A percentile compares a stretch with the other conserved stretches of the same genome.
phyloP scores from a whole-genome alignment of 2,797 vertebrate species.

The Anableps anableps region DNA sequence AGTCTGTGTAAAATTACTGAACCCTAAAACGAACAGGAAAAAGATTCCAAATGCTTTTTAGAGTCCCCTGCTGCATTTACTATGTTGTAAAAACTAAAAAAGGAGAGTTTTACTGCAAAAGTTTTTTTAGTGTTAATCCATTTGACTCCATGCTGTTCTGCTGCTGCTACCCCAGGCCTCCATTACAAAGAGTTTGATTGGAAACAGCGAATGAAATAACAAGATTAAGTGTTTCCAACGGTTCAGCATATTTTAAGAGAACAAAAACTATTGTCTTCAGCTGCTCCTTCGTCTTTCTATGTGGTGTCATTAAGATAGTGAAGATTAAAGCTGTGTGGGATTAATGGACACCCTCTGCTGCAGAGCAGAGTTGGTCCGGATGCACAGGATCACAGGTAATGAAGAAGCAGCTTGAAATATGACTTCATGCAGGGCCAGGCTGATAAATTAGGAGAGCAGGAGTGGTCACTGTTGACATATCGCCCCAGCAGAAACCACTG shows the following conservation, averaged over 20 bases:
- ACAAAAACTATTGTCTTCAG: conserved; percentile 63
- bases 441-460: conserved; percentile 57
- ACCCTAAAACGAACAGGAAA: background rate
- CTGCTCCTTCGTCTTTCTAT: conserved; percentile 51
- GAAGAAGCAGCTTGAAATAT: conserved; percentile 71
- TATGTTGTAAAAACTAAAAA: conserved; percentile 19
- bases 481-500: conserved; percentile 40
- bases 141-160: conserved; percentile 17
- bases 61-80: conserved; percentile 12
- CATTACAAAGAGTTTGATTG: conserved; percentile 39
- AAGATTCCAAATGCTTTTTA: conserved; percentile 4
- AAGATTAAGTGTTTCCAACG: conserved; percentile 50
- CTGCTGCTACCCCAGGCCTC: conserved; percentile 5
- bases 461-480: conserved; percentile 65
- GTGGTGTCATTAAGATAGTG: conserved; percentile 69
- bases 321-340: conserved; percentile 67
- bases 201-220: conserved; percentile 42
- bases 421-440: conserved; percentile 46
- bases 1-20: background rate
- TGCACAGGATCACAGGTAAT: conserved; percentile 63
- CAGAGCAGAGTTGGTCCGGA: conserved; percentile 59
- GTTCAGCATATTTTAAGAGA: conserved; percentile 54
- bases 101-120: conserved; percentile 24
- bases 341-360: conserved; percentile 65
- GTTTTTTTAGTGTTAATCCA: conserved; percentile 6